A percentile compares a stretch with the other conserved stretches of the same genome.
phyloP scores from a whole-genome alignment of 2,113 vertebrate species.

The Percopsis transmontana region DNA sequence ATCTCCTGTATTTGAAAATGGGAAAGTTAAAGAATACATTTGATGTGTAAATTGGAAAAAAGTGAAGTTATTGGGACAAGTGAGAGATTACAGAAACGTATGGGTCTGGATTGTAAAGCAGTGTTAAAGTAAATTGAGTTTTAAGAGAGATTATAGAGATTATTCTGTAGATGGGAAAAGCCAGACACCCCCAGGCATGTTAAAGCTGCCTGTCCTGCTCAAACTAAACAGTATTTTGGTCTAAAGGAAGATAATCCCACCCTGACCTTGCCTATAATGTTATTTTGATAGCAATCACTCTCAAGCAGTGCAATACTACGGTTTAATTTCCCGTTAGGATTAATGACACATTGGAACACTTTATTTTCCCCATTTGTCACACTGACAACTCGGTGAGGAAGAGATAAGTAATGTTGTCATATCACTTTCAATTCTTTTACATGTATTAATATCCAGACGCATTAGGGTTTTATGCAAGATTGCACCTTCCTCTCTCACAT shows the following conservation, averaged over 20 bases:
- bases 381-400: not conserved
- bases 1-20: too few species aligned
- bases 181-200: not conserved
- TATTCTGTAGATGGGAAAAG: conserved; percentile 20
- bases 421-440: not conserved
- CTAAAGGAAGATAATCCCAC: not conserved
- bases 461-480: not conserved
- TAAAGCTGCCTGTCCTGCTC: conserved; percentile 26
- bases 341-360: conserved; percentile 1
- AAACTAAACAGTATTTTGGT: conserved; percentile 20
- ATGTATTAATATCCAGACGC: not conserved
- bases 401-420: not conserved
- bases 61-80: too few species aligned
- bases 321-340: not conserved
- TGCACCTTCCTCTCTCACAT: not conserved
- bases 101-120: conserved; percentile 13
- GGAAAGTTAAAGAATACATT: too few species aligned
- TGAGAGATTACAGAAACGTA: not conserved
- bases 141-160: not conserved
- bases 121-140: conserved; percentile 5
- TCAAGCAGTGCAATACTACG: not conserved
- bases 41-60: too few species aligned
- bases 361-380: conserved; percentile 2
- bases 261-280: not conserved
- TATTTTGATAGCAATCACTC: conserved; percentile 5